Evolutionary conservation across 2,797 vertebrate species (phyloP).

Genomic region (Furcifer pardalis): DNA sequence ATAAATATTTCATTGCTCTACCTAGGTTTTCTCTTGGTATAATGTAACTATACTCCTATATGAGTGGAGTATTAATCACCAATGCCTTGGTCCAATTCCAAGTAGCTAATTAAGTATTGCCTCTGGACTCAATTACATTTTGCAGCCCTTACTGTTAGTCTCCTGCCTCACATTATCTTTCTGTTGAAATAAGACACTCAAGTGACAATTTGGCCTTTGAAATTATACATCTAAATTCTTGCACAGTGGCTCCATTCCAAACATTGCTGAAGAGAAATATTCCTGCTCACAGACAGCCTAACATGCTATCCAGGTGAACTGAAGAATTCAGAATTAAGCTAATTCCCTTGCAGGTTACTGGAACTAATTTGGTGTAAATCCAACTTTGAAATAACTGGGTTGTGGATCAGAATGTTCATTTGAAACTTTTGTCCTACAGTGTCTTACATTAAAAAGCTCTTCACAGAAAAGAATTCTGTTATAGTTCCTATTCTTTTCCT

Average conservation of each 20-base stretch:
- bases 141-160: slow-evolving; percentile 46
- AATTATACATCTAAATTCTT: slow-evolving; percentile 41
- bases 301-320: slow-evolving; percentile 11
- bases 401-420: slow-evolving; percentile 7
- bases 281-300: slow-evolving; percentile 4
- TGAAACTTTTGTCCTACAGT: slow-evolving; percentile 26
- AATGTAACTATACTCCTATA: slow-evolving; percentile 15
- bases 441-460: slow-evolving; percentile 28
- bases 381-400: slow-evolving; percentile 27
- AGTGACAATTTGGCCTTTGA: slow-evolving; percentile 44
- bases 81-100: slow-evolving; percentile 39
- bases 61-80: slow-evolving; percentile 46
- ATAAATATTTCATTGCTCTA: background rate
- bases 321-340: slow-evolving; percentile 16
- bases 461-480: slow-evolving; percentile 25
- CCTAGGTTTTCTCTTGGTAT: slow-evolving; percentile 6
- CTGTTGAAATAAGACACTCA: slow-evolving; percentile 30
- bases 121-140: slow-evolving; percentile 36
- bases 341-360: slow-evolving; percentile 28
- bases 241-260: slow-evolving; percentile 5
- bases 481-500: slow-evolving; percentile 18
- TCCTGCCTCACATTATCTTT: background rate
- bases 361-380: slow-evolving; percentile 25
- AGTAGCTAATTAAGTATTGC: slow-evolving; percentile 52
- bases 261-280: slow-evolving; percentile 27